These are phyloP conservation scores for Cephalopachus bancanus DNA, from an alignment of 2,797 vertebrate genomes.

Conservation along the genomic window DNA sequence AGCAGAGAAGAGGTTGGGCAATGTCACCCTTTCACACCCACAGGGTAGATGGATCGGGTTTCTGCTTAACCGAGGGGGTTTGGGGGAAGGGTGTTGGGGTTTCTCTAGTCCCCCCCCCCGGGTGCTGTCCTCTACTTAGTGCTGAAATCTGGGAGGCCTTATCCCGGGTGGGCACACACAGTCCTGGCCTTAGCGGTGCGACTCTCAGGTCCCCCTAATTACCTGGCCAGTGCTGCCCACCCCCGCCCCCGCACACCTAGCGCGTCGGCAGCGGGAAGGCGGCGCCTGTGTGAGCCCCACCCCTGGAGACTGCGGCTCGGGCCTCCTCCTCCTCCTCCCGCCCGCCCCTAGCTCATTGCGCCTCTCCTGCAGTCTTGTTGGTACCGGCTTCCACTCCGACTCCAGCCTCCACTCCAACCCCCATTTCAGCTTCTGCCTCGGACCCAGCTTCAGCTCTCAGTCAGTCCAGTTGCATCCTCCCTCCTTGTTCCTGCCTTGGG, in stretches of 20 bases:
- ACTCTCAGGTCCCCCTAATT: not conserved
- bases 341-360: constrained; percentile 54
- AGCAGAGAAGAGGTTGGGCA: constrained; percentile 49
- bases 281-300: constrained; percentile 75
- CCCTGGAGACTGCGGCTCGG: constrained; percentile 78
- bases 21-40: constrained; percentile 46
- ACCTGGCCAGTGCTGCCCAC: constrained; percentile 49
- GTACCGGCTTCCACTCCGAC: not conserved
- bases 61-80: constrained; percentile 21
- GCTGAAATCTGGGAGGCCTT: constrained; percentile 78
- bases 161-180: not conserved
- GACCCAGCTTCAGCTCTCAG: not conserved
- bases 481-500: constrained; percentile 35
- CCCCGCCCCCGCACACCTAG: constrained; percentile 68
- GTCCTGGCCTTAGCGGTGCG: not conserved
- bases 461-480: constrained; percentile 32
- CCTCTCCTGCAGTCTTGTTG: constrained; percentile 63
- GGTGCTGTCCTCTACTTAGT: constrained; percentile 83
- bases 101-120: constrained; percentile 46
- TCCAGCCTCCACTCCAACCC: constrained; percentile 48
- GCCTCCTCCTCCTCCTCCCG: not conserved
- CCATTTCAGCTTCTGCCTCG: constrained; percentile 43
- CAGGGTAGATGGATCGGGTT: constrained; percentile 25
- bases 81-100: constrained; percentile 53
- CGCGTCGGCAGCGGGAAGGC: constrained; percentile 63